Conservation (phyloP, 2,888 invertebrate species). For the Lochmaea capreae region DNA sequence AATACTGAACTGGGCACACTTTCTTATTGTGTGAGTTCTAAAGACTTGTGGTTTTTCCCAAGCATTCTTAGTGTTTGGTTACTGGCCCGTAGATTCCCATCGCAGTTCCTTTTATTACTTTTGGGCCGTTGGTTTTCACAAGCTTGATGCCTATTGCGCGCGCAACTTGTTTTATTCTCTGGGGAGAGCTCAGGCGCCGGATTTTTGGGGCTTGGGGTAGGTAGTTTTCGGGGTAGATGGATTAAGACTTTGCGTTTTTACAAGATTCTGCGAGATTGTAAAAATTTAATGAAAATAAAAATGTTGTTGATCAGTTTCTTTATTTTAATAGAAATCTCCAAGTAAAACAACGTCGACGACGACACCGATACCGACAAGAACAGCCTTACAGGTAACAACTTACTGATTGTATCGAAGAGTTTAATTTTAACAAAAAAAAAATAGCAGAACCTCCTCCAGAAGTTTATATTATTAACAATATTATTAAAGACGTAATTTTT, state of each 20-base stretch:
- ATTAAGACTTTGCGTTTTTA: neutral
- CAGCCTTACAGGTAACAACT: slow-evolving; percentile 75
- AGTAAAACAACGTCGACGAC: slow-evolving; percentile 66
- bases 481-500: slow-evolving; percentile 36
- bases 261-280: neutral
- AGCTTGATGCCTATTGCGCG: too few species aligned
- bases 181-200: too few species aligned
- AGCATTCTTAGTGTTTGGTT: too few species aligned
- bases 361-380: slow-evolving; percentile 72
- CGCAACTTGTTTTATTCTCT: too few species aligned
- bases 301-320: neutral
- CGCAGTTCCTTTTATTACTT: too few species aligned
- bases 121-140: too few species aligned
- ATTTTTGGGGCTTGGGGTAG: too few species aligned
- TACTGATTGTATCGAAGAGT: slow-evolving; percentile 35
- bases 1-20: too few species aligned
- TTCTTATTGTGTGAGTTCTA: too few species aligned
- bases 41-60: too few species aligned
- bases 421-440: slow-evolving; percentile 49
- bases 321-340: slow-evolving; percentile 65
- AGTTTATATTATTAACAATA: slow-evolving; percentile 33
- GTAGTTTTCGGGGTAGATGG: too few species aligned
- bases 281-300: neutral
- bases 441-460: slow-evolving; percentile 63
- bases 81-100: too few species aligned